These are phyloP conservation scores for Phylloscopus trochilus DNA, from an alignment of 2,113 vertebrate genomes.

Conservation along the genomic window DNA sequence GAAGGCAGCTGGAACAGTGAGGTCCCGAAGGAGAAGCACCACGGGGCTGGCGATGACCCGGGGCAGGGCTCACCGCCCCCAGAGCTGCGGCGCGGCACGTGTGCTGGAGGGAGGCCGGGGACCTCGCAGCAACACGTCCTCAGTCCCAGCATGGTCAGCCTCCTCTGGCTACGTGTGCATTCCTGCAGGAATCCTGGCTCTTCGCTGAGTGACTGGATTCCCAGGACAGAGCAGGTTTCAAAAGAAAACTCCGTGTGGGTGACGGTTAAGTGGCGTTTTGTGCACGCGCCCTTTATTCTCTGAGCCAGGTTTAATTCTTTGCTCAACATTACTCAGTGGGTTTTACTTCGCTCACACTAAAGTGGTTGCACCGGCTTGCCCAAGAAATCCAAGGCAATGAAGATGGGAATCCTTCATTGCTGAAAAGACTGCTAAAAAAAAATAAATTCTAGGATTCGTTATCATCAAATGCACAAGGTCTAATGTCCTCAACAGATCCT, in stretches of 20 bases:
- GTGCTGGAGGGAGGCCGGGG: fast-evolving
- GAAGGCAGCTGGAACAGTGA: not conserved
- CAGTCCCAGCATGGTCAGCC: fast-evolving
- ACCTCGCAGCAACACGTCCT: not conserved
- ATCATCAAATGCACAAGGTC: not conserved
- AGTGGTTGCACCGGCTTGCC: not conserved
- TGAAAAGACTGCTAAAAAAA: not conserved
- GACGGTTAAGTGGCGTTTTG: not conserved
- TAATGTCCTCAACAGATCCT: not conserved
- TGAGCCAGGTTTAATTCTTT: not conserved
- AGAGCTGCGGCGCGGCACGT: fast-evolving
- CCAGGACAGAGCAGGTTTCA: not conserved
- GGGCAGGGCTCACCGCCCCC: not conserved
- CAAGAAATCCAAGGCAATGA: not conserved
- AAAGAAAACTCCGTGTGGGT: too few species aligned
- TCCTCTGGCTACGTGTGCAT: not conserved
- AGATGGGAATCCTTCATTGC: not conserved
- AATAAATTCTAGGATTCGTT: not conserved
- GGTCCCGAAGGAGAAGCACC: not conserved
- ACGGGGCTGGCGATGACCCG: not conserved
- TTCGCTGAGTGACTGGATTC: not conserved
- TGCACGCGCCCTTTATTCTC: not conserved
- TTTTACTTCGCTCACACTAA: not conserved
- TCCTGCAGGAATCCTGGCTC: not conserved
- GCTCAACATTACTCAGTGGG: too few species aligned